phyloP scores from a whole-genome alignment of 1,140 invertebrate species.

The Habropoda laboriosa region DNA sequence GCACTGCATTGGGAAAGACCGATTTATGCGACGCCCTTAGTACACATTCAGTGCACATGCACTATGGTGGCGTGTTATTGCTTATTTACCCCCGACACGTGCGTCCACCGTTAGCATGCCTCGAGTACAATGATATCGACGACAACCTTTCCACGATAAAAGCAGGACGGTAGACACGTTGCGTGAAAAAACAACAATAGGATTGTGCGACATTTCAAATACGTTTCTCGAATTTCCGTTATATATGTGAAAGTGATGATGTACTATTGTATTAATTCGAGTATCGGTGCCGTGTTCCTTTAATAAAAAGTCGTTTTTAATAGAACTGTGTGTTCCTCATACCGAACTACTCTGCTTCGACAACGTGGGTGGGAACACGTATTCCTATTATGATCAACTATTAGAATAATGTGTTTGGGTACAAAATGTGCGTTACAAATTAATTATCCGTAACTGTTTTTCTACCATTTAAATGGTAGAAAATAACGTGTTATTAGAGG shows the following conservation, averaged over 20 bases:
- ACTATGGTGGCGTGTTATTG: conserved; percentile 61
- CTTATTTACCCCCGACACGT: conserved; percentile 68
- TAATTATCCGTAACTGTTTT: neutral
- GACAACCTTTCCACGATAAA: conserved; percentile 28
- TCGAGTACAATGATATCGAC: conserved; percentile 50
- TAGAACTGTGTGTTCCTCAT: neutral
- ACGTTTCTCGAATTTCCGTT: neutral
- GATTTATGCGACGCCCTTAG: conserved; percentile 41
- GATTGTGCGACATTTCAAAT: neutral
- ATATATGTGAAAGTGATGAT: neutral
- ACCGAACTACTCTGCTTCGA: neutral
- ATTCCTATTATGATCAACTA: conserved; percentile 25
- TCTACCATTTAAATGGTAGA: conserved; percentile 55
- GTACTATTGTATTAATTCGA: neutral
- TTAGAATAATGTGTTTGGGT: conserved; percentile 7
- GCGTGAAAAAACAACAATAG: neutral
- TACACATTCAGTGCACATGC: conserved; percentile 65
- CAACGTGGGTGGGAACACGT: conserved; percentile 41
- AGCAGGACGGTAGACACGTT: conserved; percentile 9
- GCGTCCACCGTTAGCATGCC: conserved; percentile 42
- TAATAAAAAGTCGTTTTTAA: neutral
- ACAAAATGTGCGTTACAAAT: conserved; percentile 8
- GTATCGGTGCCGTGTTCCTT: neutral
- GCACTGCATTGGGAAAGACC: neutral
- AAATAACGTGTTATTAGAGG: conserved; percentile 11